Percentiles rank a stretch among this genome's conserved stretches.
These are phyloP conservation scores for Tylochromis polylepis DNA, from an alignment of 2,113 vertebrate species.

Conservation along the genomic window DNA sequence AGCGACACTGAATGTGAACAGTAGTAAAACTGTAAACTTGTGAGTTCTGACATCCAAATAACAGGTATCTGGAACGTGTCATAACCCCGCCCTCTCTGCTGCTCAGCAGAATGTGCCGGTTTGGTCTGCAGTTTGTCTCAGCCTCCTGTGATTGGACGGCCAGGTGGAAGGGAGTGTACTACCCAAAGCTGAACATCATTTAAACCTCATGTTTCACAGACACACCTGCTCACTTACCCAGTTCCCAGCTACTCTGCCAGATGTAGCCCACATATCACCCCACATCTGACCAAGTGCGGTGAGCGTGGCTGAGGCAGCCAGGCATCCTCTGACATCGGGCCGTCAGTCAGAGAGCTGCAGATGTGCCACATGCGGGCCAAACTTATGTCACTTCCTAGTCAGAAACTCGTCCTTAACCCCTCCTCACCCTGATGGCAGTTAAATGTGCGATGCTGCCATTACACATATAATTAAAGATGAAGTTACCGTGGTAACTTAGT, in stretches of 20 bases:
- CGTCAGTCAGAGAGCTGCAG: not conserved
- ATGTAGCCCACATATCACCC: not conserved
- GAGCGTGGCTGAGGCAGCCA: not conserved
- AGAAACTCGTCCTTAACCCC: not conserved
- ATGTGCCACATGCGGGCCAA: not conserved
- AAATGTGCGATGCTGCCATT: not conserved
- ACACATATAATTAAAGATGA: not conserved
- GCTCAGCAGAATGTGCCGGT: not conserved
- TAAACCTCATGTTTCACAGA: no score
- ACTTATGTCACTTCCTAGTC: not conserved
- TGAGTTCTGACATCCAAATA: not conserved
- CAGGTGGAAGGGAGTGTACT: not conserved
- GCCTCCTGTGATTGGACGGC: no score
- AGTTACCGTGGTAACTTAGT: not conserved
- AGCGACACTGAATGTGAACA: not conserved
- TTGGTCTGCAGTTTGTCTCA: not conserved
- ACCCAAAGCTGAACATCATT: not conserved
- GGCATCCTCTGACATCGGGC: not conserved
- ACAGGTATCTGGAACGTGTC: not conserved
- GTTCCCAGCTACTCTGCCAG: not conserved
- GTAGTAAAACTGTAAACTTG: not conserved
- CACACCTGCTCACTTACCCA: not conserved
- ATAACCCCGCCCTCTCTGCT: not conserved
- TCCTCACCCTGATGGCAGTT: not conserved
- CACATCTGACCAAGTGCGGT: not conserved